These are phyloP conservation scores for Ommatoiulus sabulosus DNA, from an alignment of 2,888 invertebrate genomes.

Conservation along the genomic window DNA sequence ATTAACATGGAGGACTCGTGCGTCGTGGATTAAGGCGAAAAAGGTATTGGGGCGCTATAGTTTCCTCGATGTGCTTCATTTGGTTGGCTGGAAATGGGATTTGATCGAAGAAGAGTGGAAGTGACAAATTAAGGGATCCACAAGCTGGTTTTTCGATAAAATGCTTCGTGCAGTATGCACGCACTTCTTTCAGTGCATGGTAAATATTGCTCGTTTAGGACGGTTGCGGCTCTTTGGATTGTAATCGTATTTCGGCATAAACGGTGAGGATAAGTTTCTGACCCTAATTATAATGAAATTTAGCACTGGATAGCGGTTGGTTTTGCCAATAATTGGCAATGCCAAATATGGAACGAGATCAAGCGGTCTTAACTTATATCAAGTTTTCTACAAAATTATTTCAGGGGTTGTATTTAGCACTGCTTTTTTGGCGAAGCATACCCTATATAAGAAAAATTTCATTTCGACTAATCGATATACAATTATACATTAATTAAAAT, in stretches of 20 bases:
- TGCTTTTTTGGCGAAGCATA: not conserved
- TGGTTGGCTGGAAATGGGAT: constrained; percentile 23
- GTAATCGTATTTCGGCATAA: not conserved
- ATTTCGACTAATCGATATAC: too few relatives aligned
- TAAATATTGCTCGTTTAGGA: constrained; percentile 19
- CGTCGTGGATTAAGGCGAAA: not conserved
- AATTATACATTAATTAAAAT: too few relatives aligned
- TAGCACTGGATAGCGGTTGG: not conserved
- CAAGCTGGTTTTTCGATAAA: not conserved
- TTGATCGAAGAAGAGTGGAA: not conserved
- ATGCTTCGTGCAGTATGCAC: not conserved
- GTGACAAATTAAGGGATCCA: constrained; percentile 41
- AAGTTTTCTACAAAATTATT: not conserved
- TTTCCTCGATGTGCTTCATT: not conserved
- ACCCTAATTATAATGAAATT: constrained; percentile 27
- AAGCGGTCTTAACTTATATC: not conserved
- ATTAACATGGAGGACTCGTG: constrained; percentile 58
- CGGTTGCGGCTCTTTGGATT: not conserved
- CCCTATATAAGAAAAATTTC: too few relatives aligned
- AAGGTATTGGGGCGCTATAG: not conserved
- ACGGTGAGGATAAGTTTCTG: not conserved
- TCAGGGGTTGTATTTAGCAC: too few relatives aligned
- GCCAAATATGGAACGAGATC: not conserved
- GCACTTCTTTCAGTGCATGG: not conserved
- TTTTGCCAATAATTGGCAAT: not conserved